A percentile compares a stretch with the other conserved stretches of the same genome.
Evolutionary conservation across 2,888 invertebrate species (phyloP).

Genomic region (Harpagoxenus sublaevis): DNA sequence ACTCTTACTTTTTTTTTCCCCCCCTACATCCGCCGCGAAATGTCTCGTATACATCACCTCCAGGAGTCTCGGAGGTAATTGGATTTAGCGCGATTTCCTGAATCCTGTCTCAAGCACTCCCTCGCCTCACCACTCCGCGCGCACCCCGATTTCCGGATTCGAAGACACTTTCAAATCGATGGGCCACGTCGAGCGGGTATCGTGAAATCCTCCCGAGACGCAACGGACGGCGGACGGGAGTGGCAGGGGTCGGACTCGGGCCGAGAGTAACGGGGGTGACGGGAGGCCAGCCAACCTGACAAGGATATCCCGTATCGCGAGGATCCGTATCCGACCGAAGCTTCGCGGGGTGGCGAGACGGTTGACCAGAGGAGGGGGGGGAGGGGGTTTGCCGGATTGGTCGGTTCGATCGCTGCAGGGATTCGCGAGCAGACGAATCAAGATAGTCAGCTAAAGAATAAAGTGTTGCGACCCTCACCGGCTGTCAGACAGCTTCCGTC

Average conservation of each 20-base stretch:
- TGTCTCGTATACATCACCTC: conserved; percentile 59
- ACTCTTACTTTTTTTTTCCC: background rate
- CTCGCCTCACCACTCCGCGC: conserved; percentile 10
- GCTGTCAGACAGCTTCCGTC: conserved; percentile 27
- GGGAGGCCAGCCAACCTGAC: conserved; percentile 43
- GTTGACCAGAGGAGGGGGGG: background rate
- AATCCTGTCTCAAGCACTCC: conserved; percentile 40
- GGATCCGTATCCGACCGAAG: conserved; percentile 42
- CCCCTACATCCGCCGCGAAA: conserved; percentile 3
- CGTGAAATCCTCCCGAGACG: conserved; percentile 63
- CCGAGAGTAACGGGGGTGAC: background rate
- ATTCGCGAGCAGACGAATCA: conserved; percentile 39
- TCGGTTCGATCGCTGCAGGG: conserved; percentile 33
- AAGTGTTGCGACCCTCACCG: conserved; percentile 48
- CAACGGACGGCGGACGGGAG: conserved; percentile 16
- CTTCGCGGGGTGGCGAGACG: conserved; percentile 18
- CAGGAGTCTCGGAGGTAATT: conserved; percentile 62
- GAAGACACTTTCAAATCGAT: conserved; percentile 68
- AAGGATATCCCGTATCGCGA: conserved; percentile 56
- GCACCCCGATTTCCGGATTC: conserved; percentile 48
- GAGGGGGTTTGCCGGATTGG: background rate
- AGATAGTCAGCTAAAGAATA: conserved; percentile 50
- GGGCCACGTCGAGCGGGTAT: conserved; percentile 53
- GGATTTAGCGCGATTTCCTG: conserved; percentile 63
- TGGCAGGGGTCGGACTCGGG: conserved; percentile 28